phyloP scores from a whole-genome alignment of 2,888 invertebrate species.

The Pollenia griseotomentosa region DNA sequence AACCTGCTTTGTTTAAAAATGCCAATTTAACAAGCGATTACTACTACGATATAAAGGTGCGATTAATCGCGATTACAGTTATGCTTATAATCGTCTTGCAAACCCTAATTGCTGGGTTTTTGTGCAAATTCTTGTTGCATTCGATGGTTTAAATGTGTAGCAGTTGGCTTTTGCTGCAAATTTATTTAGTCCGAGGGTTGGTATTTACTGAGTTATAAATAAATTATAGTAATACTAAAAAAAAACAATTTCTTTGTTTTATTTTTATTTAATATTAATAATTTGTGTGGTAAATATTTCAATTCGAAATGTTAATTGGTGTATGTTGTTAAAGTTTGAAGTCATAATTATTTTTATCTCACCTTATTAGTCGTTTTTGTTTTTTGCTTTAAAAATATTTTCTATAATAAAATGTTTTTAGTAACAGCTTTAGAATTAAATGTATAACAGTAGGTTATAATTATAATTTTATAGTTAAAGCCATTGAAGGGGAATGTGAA shows the following conservation, averaged over 20 bases:
- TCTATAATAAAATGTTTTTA: neutral
- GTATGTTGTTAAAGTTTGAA: constrained; percentile 19
- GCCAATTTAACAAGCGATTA: too few species aligned
- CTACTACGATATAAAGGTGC: too few species aligned
- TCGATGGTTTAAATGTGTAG: neutral
- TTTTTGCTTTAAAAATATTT: neutral
- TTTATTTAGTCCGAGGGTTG: constrained; percentile 41
- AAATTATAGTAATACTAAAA: constrained; percentile 10
- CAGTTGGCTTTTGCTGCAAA: constrained; percentile 16
- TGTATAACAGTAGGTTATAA: too few species aligned
- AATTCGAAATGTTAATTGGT: constrained; percentile 21
- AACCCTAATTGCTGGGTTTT: neutral
- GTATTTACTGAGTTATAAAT: constrained; percentile 21
- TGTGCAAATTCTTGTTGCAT: neutral
- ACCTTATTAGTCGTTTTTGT: constrained; percentile 31
- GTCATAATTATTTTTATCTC: constrained; percentile 44
- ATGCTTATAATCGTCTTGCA: too few species aligned
- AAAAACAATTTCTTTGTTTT: constrained; percentile 7
- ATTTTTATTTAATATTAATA: constrained; percentile 19
- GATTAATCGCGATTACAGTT: too few species aligned
- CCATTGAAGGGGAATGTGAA: too few species aligned
- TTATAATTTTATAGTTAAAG: too few species aligned
- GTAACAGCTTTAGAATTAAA: neutral
- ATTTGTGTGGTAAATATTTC: constrained; percentile 47
- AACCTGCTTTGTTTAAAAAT: too few species aligned